Conservation (phyloP, 2,888 invertebrate species). For the Tenthredo distinguenda region DNA sequence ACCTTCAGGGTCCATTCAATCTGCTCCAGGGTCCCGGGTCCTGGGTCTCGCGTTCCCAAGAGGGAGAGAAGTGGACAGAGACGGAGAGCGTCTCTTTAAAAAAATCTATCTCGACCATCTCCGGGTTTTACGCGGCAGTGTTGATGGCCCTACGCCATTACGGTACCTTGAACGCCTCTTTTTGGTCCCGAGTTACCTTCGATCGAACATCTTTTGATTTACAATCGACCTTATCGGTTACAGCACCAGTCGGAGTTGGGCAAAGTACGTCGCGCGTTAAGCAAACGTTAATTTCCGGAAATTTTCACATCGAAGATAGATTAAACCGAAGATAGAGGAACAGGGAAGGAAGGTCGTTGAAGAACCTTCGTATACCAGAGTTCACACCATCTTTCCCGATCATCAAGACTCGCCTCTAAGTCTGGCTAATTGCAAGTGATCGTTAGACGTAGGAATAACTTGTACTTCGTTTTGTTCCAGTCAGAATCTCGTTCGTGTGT, state of each 20-base stretch:
- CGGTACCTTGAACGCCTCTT: slow-evolving; percentile 20
- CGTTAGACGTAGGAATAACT: too few species aligned
- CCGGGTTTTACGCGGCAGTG: slow-evolving; percentile 12
- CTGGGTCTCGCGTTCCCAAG: neutral
- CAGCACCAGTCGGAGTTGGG: slow-evolving; percentile 9
- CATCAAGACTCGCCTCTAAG: neutral
- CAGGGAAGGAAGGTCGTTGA: neutral
- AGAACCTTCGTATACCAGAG: neutral
- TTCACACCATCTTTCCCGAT: neutral
- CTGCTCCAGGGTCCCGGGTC: slow-evolving; percentile 18
- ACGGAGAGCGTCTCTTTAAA: slow-evolving; percentile 19
- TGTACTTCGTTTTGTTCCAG: neutral
- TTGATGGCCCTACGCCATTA: slow-evolving; percentile 38
- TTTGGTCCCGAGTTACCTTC: neutral
- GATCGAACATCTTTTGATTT: slow-evolving; percentile 41
- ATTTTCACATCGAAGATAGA: slow-evolving; percentile 30
- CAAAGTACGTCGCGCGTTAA: slow-evolving; percentile 40
- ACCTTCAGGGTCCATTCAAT: slow-evolving; percentile 47
- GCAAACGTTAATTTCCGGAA: slow-evolving; percentile 34
- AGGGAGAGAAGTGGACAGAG: neutral
- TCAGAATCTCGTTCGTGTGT: neutral
- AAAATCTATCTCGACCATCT: slow-evolving; percentile 44
- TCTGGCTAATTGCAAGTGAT: neutral
- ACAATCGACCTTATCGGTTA: slow-evolving; percentile 35
- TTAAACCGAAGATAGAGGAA: slow-evolving; percentile 13